Percentiles rank a stretch among this genome's conserved stretches.
Evolutionary conservation across 2,113 vertebrate species (phyloP).

Genomic region (Stegostoma tigrinum): DNA sequence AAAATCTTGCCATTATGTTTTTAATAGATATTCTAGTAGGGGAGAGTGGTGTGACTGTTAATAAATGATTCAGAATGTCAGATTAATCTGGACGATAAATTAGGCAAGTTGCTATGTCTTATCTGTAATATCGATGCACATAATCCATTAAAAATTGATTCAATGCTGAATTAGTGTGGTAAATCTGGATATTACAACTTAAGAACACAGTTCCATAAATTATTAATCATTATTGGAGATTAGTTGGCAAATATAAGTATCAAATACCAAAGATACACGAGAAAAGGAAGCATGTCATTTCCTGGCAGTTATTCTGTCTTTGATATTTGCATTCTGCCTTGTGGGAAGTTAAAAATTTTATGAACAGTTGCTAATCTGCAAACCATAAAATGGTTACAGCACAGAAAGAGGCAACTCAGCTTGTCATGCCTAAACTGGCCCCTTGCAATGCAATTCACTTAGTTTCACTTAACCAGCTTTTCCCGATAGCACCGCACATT

Average conservation of each 20-base stretch:
- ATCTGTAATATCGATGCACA: too few relatives aligned
- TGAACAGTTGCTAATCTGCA: neutral
- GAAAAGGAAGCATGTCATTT: neutral
- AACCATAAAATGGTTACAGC: neutral
- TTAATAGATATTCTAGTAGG: too few relatives aligned
- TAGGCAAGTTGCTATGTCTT: too few relatives aligned
- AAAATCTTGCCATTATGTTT: too few relatives aligned
- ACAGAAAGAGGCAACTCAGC: neutral
- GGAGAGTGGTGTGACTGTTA: too few relatives aligned
- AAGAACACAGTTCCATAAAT: too few relatives aligned
- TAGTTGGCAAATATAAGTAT: neutral
- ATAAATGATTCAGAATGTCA: too few relatives aligned
- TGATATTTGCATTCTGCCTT: neutral
- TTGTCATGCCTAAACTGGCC: neutral
- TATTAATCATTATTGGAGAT: too few relatives aligned
- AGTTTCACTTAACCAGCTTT: neutral
- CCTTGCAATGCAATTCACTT: neutral
- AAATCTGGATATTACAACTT: too few relatives aligned
- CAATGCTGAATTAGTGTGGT: too few relatives aligned
- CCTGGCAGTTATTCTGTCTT: neutral
- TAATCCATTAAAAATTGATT: too few relatives aligned
- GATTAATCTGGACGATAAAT: too few relatives aligned
- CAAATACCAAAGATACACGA: neutral
- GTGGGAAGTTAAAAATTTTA: neutral
- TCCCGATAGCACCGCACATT: neutral